phyloP scores from a whole-genome alignment of 2,888 invertebrate species.

The Epirrhoe tristata region DNA sequence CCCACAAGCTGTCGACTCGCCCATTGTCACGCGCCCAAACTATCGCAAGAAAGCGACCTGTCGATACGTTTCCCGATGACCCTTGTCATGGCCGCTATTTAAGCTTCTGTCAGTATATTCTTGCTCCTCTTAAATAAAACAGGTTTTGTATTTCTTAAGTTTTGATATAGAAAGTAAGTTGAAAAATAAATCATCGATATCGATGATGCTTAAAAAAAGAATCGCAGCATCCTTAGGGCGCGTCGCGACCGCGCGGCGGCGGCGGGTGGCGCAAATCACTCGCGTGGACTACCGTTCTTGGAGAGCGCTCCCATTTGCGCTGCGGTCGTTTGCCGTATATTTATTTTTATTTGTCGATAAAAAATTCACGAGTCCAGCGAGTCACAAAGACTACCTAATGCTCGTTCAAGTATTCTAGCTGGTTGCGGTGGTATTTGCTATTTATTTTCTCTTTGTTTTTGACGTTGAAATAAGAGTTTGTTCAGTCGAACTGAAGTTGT shows the following conservation, averaged over 20 bases:
- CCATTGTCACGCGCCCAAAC: conserved; percentile 43
- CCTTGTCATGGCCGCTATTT: conserved; percentile 3
- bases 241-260: conserved; percentile 76
- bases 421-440: conserved; percentile 25
- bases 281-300: conserved; percentile 84
- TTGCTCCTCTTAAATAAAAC: neutral
- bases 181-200: conserved; percentile 26
- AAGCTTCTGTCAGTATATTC: conserved; percentile 3
- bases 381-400: conserved; percentile 47
- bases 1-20: conserved; percentile 36
- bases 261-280: conserved; percentile 83
- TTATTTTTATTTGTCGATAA: conserved; percentile 72
- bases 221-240: conserved; percentile 60
- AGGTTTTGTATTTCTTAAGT: neutral
- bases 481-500: too few relatives aligned
- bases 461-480: neutral
- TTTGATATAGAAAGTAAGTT: neutral
- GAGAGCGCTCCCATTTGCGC: conserved; percentile 64
- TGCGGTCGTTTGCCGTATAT: conserved; percentile 61
- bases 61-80: conserved; percentile 15
- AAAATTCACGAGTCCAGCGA: conserved; percentile 49
- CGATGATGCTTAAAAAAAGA: conserved; percentile 40
- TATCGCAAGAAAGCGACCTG: conserved; percentile 28
- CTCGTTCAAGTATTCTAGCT: conserved; percentile 42
- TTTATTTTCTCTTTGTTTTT: conserved; percentile 15